phyloP scores from a whole-genome alignment of 2,888 invertebrate species.

The Platycnemis pennipes region DNA sequence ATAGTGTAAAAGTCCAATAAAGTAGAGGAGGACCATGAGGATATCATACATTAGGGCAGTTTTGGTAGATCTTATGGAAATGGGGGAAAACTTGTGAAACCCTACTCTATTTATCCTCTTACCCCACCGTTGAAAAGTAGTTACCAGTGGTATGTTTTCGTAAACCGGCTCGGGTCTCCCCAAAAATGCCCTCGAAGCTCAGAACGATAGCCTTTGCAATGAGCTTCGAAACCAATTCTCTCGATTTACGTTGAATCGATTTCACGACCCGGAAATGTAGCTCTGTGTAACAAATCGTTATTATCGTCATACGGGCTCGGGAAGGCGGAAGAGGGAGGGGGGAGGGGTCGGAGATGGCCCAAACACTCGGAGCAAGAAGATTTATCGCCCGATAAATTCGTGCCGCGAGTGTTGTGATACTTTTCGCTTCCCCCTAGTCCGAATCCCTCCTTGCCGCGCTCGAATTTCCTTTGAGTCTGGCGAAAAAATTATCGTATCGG shows the following conservation, averaged over 20 bases:
- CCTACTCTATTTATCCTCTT: no score
- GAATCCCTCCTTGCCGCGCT: no score
- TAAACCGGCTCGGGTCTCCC: background rate
- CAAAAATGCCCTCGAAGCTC: background rate
- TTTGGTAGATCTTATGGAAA: no score
- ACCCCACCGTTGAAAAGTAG: no score
- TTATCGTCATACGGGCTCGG: background rate
- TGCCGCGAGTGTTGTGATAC: background rate
- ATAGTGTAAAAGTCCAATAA: no score
- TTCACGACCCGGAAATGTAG: background rate
- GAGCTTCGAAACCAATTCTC: background rate
- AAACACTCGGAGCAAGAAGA: background rate
- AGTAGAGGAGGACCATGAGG: no score
- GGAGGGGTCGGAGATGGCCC: background rate
- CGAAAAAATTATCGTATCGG: background rate
- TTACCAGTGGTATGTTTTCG: no score
- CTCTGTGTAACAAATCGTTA: slow-evolving; percentile 18
- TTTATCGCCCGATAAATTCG: slow-evolving; percentile 24
- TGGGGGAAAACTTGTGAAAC: no score
- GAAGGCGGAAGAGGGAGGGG: background rate
- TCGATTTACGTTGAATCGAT: slow-evolving; percentile 21
- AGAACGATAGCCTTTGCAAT: background rate
- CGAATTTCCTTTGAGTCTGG: background rate
- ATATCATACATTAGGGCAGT: no score
- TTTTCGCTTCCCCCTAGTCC: background rate